Percentiles rank a stretch among this genome's conserved stretches.
These are phyloP conservation scores for Atta cephalotes DNA, from an alignment of 1,140 invertebrate species.

Conservation along the genomic window DNA sequence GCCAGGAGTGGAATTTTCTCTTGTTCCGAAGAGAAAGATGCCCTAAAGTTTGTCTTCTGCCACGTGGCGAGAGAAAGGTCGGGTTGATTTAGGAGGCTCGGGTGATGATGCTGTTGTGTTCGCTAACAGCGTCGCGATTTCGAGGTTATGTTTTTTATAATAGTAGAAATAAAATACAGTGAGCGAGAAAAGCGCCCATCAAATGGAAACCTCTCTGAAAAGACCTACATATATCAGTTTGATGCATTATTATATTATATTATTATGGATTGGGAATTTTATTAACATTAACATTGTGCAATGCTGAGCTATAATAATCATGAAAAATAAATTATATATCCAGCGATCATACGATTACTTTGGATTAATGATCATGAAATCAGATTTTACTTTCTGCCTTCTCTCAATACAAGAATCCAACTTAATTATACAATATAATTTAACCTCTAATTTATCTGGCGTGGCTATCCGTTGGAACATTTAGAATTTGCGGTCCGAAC, in stretches of 20 bases:
- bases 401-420: neutral
- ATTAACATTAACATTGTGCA: neutral
- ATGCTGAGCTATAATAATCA: neutral
- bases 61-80: slow-evolving; percentile 23
- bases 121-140: slow-evolving; percentile 29
- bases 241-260: neutral
- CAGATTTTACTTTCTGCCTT: neutral
- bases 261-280: neutral
- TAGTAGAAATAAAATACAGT: neutral
- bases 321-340: neutral
- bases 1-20: slow-evolving; percentile 8
- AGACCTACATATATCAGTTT: neutral
- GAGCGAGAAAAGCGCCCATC: neutral
- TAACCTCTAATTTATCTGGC: slow-evolving; percentile 54
- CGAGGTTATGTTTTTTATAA: slow-evolving; percentile 2
- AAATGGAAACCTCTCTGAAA: neutral
- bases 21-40: neutral
- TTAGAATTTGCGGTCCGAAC: slow-evolving; percentile 55
- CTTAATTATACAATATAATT: slow-evolving; percentile 58
- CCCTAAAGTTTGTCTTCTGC: slow-evolving; percentile 21
- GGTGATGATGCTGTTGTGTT: neutral
- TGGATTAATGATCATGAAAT: neutral
- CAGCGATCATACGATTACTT: neutral
- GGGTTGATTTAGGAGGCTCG: slow-evolving; percentile 35
- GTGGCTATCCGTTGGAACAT: slow-evolving; percentile 48